Conservation (phyloP, 2,113 vertebrate genomes). For the Phylloscopus trochilus region DNA sequence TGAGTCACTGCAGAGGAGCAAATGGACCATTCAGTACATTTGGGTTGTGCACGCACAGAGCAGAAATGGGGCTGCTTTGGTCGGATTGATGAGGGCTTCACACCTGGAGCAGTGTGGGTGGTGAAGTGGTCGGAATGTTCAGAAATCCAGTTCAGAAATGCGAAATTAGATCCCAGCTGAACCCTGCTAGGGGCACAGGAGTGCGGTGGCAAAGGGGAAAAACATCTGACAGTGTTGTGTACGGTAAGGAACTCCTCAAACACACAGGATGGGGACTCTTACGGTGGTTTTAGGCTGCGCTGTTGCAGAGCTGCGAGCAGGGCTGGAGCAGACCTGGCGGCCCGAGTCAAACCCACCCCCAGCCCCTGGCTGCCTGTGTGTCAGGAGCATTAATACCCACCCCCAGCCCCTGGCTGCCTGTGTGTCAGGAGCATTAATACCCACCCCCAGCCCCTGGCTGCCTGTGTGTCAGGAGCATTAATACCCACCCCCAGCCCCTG, state of each 20-base stretch:
- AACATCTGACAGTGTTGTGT: background rate
- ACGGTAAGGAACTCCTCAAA: background rate
- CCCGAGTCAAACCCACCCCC: background rate
- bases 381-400: too few species aligned
- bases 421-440: too few species aligned
- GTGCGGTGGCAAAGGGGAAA: background rate
- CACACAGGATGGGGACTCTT: background rate
- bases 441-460: background rate
- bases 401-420: background rate
- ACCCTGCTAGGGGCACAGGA: background rate
- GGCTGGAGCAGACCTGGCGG: background rate
- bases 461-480: background rate
- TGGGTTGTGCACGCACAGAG: background rate
- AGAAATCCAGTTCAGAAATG: background rate
- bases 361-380: background rate
- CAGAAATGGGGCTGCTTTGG: background rate
- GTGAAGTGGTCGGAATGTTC: fast-evolving
- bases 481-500: background rate
- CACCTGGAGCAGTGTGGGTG: background rate
- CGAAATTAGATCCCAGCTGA: background rate
- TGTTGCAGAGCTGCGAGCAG: background rate
- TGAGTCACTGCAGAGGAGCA: background rate
- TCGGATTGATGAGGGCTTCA: background rate
- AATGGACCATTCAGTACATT: background rate
- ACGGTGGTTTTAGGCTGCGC: fast-evolving